A percentile compares a stretch with the other conserved stretches of the same genome.
phyloP scores from a whole-genome alignment of 2,888 invertebrate genomes.

The Willowsia nigromaculata region DNA sequence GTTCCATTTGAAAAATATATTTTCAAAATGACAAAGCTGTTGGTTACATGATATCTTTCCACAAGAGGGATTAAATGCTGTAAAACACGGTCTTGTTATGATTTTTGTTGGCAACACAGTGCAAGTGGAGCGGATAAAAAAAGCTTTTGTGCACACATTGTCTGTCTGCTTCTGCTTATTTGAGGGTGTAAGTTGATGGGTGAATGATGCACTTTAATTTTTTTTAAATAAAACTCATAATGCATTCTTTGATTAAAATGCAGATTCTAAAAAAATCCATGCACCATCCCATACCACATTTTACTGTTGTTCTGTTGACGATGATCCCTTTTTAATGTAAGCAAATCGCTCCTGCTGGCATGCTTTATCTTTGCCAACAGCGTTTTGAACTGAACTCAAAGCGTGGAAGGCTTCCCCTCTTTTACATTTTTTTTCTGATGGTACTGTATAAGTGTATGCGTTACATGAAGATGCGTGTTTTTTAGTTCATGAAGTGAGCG shows the following conservation, averaged over 20 bases:
- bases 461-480: background rate
- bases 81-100: background rate
- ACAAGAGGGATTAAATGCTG: constrained; percentile 2
- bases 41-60: constrained; percentile 37
- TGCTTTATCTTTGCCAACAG: background rate
- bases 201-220: constrained; percentile 4
- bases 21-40: background rate
- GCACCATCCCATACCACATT: background rate
- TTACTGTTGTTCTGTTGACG: background rate
- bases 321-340: background rate
- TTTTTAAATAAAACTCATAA: background rate
- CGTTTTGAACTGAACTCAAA: background rate
- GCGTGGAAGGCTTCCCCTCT: background rate
- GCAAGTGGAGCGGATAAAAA: background rate
- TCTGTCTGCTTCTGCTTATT: background rate
- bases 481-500: background rate
- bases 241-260: constrained; percentile 55
- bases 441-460: background rate
- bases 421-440: background rate
- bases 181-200: background rate
- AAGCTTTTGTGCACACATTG: background rate
- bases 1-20: background rate
- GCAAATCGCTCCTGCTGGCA: background rate
- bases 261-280: constrained; percentile 52
- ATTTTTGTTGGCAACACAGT: background rate